Evolutionary conservation across 2,797 vertebrate species (phyloP), one percentile per base, ranked within the genome.

Genomic region (Myotis pilosus): DNA sequence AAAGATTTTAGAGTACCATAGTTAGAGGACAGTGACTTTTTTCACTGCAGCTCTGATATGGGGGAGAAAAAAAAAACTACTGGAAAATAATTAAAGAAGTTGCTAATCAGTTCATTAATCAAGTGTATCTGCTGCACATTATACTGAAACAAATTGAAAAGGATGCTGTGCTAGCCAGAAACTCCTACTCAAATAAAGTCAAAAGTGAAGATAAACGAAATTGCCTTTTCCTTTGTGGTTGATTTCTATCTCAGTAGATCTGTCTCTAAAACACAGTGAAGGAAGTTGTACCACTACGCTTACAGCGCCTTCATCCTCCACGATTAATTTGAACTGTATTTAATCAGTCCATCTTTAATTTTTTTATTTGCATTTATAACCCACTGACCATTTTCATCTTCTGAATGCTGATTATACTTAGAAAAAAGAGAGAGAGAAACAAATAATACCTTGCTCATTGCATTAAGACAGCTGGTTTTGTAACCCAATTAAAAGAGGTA

Each of bases 51-150:
- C 90, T 93, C 90, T 89, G 74, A 87, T 96, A 89, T 90, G 81
- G n/a, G n/a, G n/a, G n/a, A 16, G n/a, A 55, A 76, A 75, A 72
- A 89, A 91, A 89, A 92, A 91, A 60, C 36, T 91, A 87, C 92
- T 95, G 44, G 64, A 96, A 97, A 94, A 95, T 95, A 96, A 97
- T 96, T 96, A 95, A 94, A 83, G 49, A 81, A 95, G 74, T 89
- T 96, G 47, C 81, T 96, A 96, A 96, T 96, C 89, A 94, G 91
- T 97, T 96, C 96, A 96, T 96, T 97, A 95, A 96, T 97, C 89
- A 96, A 95, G 64, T 83, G 55, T 95, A 81, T 96, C 87, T 92
- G 47, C 81, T 93, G 69, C 71, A 90, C 84, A 84, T 96, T 96
- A 92, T 93, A 83, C 81, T 64, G 85, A 87, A 93, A 93, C 94